Evolutionary conservation across 2,888 invertebrate species (phyloP).

Genomic region (Sphinx pinastri): DNA sequence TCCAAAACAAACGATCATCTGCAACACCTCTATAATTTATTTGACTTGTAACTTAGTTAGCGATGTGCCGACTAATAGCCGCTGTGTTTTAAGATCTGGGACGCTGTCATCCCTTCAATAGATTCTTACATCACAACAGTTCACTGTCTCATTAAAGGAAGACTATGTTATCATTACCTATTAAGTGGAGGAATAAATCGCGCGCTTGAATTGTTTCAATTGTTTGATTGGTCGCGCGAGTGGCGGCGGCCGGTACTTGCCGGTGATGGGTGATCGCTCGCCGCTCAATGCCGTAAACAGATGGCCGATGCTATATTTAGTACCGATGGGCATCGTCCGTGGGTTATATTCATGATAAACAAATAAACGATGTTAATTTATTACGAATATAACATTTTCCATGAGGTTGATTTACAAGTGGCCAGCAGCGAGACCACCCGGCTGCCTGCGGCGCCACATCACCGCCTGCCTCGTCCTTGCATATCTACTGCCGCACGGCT

Average conservation of each 20-base stretch:
- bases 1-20: too few species aligned
- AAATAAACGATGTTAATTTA: constrained; percentile 2
- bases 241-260: not conserved
- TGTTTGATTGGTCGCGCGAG: not conserved
- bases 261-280: not conserved
- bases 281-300: not conserved
- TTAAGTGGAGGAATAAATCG: not conserved
- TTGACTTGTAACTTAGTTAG: too few species aligned
- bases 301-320: constrained; percentile 17
- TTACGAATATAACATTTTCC: constrained; percentile 12
- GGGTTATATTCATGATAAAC: constrained; percentile 3
- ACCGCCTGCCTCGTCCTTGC: not conserved
- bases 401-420: constrained; percentile 8
- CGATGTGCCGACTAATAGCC: too few species aligned
- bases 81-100: too few species aligned
- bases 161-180: not conserved
- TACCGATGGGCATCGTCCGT: constrained; percentile 3
- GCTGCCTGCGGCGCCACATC: not conserved
- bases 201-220: not conserved
- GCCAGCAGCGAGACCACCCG: not conserved
- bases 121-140: not conserved
- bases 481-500: too few species aligned
- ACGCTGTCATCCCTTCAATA: too few species aligned
- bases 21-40: too few species aligned
- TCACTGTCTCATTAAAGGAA: not conserved